Conservation (phyloP, 2,797 vertebrate species). For the Acanthopagrus latus region DNA sequence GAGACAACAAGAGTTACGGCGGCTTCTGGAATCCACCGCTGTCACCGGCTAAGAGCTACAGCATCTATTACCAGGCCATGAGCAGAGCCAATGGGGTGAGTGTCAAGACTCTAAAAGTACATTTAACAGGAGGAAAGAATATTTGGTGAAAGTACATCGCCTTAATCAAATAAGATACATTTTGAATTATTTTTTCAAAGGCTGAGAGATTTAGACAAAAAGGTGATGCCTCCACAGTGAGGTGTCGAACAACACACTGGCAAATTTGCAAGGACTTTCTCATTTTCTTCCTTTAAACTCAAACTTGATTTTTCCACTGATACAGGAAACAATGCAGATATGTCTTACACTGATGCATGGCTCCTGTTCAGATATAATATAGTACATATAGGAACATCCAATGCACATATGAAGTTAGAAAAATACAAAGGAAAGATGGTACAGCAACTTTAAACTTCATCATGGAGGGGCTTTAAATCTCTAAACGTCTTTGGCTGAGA, state of each 20-base stretch:
- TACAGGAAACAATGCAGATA: too few relatives aligned
- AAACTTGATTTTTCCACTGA: too few relatives aligned
- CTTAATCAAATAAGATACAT: neutral
- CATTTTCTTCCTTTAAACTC: neutral
- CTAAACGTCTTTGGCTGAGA: too few relatives aligned
- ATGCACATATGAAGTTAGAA: too few relatives aligned
- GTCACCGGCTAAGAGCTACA: constrained; percentile 96
- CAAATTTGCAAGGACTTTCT: neutral
- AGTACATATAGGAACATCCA: too few relatives aligned
- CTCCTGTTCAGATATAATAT: too few relatives aligned
- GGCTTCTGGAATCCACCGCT: constrained; percentile 98
- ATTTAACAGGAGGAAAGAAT: too few relatives aligned
- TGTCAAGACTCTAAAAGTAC: constrained; percentile 36
- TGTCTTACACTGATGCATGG: too few relatives aligned
- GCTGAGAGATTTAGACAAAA: neutral
- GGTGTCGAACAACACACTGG: too few relatives aligned
- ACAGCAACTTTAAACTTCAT: neutral
- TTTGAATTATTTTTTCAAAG: neutral
- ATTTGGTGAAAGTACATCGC: too few relatives aligned
- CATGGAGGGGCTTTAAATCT: neutral
- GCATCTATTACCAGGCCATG: constrained; percentile 97
- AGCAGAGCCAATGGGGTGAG: constrained; percentile 97
- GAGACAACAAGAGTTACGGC: constrained; percentile 97
- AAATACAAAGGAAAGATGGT: too few relatives aligned
- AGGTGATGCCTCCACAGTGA: too few relatives aligned